Evolutionary conservation across 2,113 vertebrate species (phyloP).

Genomic region (Speoplatyrhinus poulsoni): DNA sequence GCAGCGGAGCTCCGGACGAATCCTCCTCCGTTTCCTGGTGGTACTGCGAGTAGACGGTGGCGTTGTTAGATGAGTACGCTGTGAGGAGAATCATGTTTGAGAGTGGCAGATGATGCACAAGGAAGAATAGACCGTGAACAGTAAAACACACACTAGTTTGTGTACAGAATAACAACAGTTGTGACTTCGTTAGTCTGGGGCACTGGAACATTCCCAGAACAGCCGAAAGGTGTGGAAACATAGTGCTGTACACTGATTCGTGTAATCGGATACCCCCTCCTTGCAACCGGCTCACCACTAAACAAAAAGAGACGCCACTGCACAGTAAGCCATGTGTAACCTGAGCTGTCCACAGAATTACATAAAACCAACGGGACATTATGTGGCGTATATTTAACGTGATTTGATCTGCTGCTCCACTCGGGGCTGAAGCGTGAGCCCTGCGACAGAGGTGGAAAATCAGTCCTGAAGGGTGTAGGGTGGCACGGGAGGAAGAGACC

Average conservation of each 20-base stretch:
- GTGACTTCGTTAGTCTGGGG: neutral
- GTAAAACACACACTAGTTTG: no score
- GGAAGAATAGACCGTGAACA: no score
- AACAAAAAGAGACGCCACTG: constrained; percentile 20
- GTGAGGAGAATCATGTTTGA: neutral
- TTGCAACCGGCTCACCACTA: constrained; percentile 29
- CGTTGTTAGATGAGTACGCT: constrained; percentile 75
- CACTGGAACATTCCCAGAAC: constrained; percentile 14
- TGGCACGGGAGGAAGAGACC: constrained; percentile 37
- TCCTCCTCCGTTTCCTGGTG: constrained; percentile 87
- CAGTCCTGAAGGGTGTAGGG: constrained; percentile 50
- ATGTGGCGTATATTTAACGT: constrained; percentile 55
- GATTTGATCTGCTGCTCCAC: constrained; percentile 46
- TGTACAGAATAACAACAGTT: neutral
- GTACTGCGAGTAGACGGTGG: constrained; percentile 80
- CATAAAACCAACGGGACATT: constrained; percentile 49
- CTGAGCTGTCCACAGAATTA: constrained; percentile 43
- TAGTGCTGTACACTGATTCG: constrained; percentile 22
- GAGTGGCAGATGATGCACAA: no score
- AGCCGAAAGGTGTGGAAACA: constrained; percentile 41
- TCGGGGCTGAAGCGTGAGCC: constrained; percentile 45
- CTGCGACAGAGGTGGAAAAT: constrained; percentile 37
- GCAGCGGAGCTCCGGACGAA: constrained; percentile 89
- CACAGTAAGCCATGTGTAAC: constrained; percentile 59
- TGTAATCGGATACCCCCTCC: constrained; percentile 51